Base-by-base conservation (phyloP, 2,888 invertebrate species). In the Belgica antarctica region DNA sequence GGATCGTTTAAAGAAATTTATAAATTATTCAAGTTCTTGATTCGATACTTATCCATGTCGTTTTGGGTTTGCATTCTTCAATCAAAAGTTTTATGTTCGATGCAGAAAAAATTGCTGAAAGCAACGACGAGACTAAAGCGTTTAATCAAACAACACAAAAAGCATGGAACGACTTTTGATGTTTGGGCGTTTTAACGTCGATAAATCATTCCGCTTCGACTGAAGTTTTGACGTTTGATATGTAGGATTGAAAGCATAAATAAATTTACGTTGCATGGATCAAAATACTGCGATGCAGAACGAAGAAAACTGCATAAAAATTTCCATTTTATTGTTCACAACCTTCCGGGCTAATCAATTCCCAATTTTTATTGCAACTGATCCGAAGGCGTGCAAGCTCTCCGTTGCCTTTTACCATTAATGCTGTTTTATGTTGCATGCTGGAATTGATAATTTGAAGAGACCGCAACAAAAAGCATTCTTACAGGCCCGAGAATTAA, bases 321-420 rank as follows among this genome's bases (percentile, higher is more conserved):
- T 7, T 22, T 41, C 22, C 22, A 52, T 52, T 52, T 52, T 52
- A 52, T 52, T 22, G 22, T n/a, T 52, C 22, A 8, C 17, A 52
- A 52, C 22, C 52, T 52, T 52, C 52, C 22, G 52, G 52, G 52
- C 52, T 52, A 52, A 52, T 52, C 52, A 52, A 52, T 52, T 17
- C 41, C 22, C 52, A 22, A 22, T 52, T 52, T 52, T 52, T 52
- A 52, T 52, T 52, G 52, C 52, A 22, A 19, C 52, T 22, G 52
- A 52, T 52, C 22, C 52, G 52, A 52, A 22, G 8, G 19, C 22
- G 41, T n/a, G 41, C 15, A 22, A 52, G 52, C 7, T 52, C 22
- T 52, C 12, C 19, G 10, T n/a, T 52, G 17, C 22, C n/a, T 22
- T 41, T n/a, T 3, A 17, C 22, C 52, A 12, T 41, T 41, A 41